These are phyloP conservation scores for Geophilus truncorum DNA, from an alignment of 2,888 invertebrate genomes.

Conservation along the genomic window DNA sequence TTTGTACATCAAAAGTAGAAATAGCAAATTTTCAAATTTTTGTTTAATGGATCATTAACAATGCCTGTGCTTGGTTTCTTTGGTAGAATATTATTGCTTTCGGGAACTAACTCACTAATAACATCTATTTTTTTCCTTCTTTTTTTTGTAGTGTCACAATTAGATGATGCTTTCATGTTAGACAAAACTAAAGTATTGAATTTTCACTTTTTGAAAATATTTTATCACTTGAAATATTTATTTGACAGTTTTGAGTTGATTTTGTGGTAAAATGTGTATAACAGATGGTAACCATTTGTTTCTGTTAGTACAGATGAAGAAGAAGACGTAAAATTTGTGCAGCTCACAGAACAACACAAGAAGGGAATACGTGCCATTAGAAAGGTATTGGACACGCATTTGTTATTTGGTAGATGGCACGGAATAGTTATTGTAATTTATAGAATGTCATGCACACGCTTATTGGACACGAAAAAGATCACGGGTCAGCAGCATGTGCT, in stretches of 20 bases:
- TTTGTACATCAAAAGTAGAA: no score
- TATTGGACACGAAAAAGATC: neutral
- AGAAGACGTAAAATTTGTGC: slow-evolving; percentile 66
- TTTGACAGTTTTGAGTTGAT: slow-evolving; percentile 13
- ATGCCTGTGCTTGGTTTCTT: neutral
- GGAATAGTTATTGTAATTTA: neutral
- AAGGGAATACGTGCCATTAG: slow-evolving; percentile 84
- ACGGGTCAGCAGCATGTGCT: no score
- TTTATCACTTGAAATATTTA: slow-evolving; percentile 11
- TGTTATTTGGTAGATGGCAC: no score
- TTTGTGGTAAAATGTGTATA: neutral
- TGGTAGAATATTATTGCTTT: neutral
- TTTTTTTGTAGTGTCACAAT: neutral
- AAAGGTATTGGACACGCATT: slow-evolving; percentile 69
- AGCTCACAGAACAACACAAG: slow-evolving; percentile 81
- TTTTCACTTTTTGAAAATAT: slow-evolving; percentile 17
- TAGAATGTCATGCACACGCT: neutral
- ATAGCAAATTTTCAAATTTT: neutral
- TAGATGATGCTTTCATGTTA: neutral
- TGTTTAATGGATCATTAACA: neutral
- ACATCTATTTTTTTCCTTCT: neutral
- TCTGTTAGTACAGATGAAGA: slow-evolving; percentile 66
- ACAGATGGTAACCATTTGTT: slow-evolving; percentile 1
- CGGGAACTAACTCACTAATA: neutral
- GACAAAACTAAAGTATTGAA: neutral